phyloP scores from a whole-genome alignment of 2,888 invertebrate species.

The Rambutsinella grinnellia region DNA sequence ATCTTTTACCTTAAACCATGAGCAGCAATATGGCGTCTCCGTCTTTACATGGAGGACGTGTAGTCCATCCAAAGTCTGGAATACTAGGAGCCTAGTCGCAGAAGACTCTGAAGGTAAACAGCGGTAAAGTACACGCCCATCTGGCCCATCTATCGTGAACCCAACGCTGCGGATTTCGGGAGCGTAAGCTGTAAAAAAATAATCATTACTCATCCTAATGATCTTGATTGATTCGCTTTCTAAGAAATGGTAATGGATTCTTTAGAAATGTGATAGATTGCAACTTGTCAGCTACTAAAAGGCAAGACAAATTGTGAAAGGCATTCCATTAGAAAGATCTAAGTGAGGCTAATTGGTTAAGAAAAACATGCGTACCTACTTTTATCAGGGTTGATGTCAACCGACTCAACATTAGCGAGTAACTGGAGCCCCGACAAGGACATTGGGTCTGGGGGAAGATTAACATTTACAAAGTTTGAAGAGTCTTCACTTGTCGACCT shows the following conservation, averaged over 20 bases:
- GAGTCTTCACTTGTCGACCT: slow-evolving; percentile 57
- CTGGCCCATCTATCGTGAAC: slow-evolving; percentile 52
- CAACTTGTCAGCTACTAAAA: no score
- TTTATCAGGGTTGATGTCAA: slow-evolving; percentile 60
- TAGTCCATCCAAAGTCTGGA: slow-evolving; percentile 52
- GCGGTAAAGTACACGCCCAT: slow-evolving; percentile 48
- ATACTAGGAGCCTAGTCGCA: slow-evolving; percentile 45
- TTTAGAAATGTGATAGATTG: no score
- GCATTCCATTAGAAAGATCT: no score
- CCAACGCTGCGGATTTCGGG: slow-evolving; percentile 55
- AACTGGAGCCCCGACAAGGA: slow-evolving; percentile 54
- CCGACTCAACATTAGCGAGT: slow-evolving; percentile 48
- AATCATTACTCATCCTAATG: no score
- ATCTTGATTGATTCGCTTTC: no score
- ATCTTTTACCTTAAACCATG: slow-evolving; percentile 55
- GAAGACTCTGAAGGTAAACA: slow-evolving; percentile 55
- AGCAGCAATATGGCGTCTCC: slow-evolving; percentile 59
- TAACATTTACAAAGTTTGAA: slow-evolving; percentile 51
- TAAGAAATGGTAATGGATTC: no score
- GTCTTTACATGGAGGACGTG: slow-evolving; percentile 55
- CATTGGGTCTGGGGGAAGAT: slow-evolving; percentile 52
- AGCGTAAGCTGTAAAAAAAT: slow-evolving; percentile 53
- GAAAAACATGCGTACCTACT: slow-evolving; percentile 60
- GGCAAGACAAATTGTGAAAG: no score
- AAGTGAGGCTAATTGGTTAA: no score